Evolutionary conservation across 2,888 invertebrate species (phyloP), one percentile per base, ranked within the genome.

Genomic region (Cybosia mesomella): DNA sequence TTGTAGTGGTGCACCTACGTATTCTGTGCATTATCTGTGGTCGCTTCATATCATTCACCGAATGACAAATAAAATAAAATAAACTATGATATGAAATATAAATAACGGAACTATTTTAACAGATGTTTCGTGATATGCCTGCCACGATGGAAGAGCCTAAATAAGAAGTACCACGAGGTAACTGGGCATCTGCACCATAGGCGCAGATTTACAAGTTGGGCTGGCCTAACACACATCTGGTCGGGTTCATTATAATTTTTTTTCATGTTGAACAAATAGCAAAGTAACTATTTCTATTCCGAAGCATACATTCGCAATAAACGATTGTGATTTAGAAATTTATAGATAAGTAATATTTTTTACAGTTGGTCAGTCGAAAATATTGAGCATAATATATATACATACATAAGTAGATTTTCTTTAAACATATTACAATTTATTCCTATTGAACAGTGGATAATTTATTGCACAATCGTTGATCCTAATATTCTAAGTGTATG

Each of bases 301-400:
- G 78, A 83, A 85, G 77, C 84, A 82, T 82, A 79, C 86, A 82
- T 83, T 85, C 84, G 84, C 79, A 81, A 82, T 78, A 83, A 80
- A 82, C 83, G 83, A 86, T 83, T 61, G 64, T 82, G 74, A 76
- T 76, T 76, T 77, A 60, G 58, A 79, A 78, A 79, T 77, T 87
- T 89, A 90, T 81, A 86, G 85, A 85, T 87, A 49, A 49, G 49
- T 49, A 86, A 85, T 84, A 86, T 90, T 88, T 91, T 91, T 90
- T 91, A 92, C 87, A 93, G 90, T 93, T 93, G 93, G 93, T 94
- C 94, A 93, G 94, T 94, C 93, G 91, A 93, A 93, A 93, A 91
- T 89, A 91, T 94, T 94, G 94, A 95, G 94, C 94, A 92, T 87
- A 57, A 57, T 57, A 58, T 58, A 63, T 63, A 87, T 87, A 85